Evolutionary conservation across 1,140 invertebrate genomes (phyloP).

Genomic region (Meloidogyne hapla): DNA sequence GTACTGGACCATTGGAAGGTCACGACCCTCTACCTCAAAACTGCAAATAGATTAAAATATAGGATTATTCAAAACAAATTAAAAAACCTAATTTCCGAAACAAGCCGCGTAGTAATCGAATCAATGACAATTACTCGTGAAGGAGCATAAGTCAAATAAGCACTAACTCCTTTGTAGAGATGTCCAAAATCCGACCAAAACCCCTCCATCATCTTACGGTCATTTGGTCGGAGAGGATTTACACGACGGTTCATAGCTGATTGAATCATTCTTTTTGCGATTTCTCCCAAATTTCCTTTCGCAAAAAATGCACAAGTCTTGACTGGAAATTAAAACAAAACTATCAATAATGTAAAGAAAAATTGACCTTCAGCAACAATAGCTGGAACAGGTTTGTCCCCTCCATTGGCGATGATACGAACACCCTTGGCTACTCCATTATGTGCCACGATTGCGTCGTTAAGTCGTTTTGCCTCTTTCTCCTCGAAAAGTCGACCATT

Average conservation of each 20-base stretch:
- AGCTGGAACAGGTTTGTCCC: constrained; percentile 19
- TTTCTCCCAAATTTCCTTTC: constrained; percentile 10
- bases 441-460: constrained; percentile 28
- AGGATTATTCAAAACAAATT: background rate
- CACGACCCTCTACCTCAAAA: constrained; percentile 11
- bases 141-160: constrained; percentile 31
- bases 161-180: constrained; percentile 30
- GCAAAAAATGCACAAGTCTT: constrained; percentile 33
- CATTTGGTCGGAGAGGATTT: background rate
- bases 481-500: constrained; percentile 26
- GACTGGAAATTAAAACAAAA: constrained; percentile 9
- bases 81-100: constrained; percentile 15
- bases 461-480: constrained; percentile 1
- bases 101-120: constrained; percentile 15
- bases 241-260: background rate
- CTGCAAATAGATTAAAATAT: constrained; percentile 4
- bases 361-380: constrained; percentile 31
- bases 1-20: constrained; percentile 22
- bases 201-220: background rate
- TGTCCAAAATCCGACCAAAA: constrained; percentile 11
- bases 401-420: constrained; percentile 30
- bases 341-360: background rate
- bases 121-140: constrained; percentile 33
- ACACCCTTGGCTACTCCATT: constrained; percentile 33
- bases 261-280: constrained; percentile 19